These are phyloP conservation scores for Sminthurides aquaticus DNA, from an alignment of 2,888 invertebrate species.

Conservation along the genomic window DNA sequence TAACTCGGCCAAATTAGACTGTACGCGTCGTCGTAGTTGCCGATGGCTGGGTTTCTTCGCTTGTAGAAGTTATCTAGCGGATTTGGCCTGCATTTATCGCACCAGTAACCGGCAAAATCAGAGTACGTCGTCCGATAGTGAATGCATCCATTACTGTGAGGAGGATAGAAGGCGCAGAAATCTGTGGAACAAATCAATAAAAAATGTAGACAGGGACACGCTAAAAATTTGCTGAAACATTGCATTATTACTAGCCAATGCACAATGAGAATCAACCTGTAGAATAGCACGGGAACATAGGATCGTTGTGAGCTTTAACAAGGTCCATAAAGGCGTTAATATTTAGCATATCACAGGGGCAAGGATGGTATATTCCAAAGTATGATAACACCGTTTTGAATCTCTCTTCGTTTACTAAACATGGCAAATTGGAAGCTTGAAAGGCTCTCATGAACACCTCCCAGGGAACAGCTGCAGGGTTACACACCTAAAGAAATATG, in stretches of 20 bases:
- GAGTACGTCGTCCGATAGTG: constrained; percentile 41
- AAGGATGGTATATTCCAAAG: constrained; percentile 32
- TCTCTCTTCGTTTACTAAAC: constrained; percentile 27
- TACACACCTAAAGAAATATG: constrained; percentile 23
- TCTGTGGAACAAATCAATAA: too few species aligned
- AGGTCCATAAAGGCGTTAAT: constrained; percentile 38
- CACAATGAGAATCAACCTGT: constrained; percentile 21
- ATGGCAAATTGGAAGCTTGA: constrained; percentile 25
- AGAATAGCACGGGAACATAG: constrained; percentile 33
- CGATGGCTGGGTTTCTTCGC: constrained; percentile 33
- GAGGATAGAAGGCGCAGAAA: constrained; percentile 36
- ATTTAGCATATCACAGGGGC: constrained; percentile 37
- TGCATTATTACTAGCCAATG: background rate
- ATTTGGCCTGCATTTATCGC: constrained; percentile 24
- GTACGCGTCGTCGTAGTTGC: constrained; percentile 38
- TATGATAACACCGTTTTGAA: constrained; percentile 36
- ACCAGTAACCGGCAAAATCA: constrained; percentile 35
- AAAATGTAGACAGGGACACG: constrained; percentile 3
- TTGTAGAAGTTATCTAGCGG: constrained; percentile 29
- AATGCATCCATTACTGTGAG: constrained; percentile 21
- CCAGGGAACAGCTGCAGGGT: constrained; percentile 34
- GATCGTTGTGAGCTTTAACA: constrained; percentile 34
- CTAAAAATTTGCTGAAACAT: too few species aligned
- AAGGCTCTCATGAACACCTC: constrained; percentile 32
- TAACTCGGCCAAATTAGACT: constrained; percentile 39